Evolutionary conservation across 2,888 invertebrate genomes (phyloP).

Genomic region (Drosophila acutilabella): DNA sequence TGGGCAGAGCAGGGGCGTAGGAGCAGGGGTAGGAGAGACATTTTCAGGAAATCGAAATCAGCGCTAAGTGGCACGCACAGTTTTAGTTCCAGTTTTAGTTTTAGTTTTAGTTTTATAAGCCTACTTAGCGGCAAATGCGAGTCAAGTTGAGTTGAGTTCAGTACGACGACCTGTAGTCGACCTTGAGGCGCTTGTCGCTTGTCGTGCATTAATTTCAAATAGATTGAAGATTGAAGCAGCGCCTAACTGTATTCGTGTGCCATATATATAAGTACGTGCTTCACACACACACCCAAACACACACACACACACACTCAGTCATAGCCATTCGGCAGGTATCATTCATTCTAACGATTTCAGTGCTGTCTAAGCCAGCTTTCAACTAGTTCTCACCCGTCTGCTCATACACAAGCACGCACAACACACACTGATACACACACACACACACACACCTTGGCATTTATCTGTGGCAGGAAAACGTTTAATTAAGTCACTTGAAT

Average conservation of each 20-base stretch:
- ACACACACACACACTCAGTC: conserved; percentile 11
- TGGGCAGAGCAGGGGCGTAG: conserved; percentile 1
- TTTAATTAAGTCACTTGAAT: conserved; percentile 78
- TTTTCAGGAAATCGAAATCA: conserved; percentile 15
- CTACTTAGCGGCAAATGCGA: conserved; percentile 31
- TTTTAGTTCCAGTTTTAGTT: conserved; percentile 37
- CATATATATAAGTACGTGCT: conserved; percentile 70
- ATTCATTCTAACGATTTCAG: conserved; percentile 57
- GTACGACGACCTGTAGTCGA: conserved; percentile 51
- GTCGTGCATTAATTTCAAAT: conserved; percentile 65
- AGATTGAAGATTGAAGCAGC: conserved; percentile 69
- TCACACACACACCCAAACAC: conserved; percentile 25
- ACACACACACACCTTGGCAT: conserved; percentile 41
- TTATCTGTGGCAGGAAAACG: conserved; percentile 72
- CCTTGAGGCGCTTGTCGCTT: conserved; percentile 51
- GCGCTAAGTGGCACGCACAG: conserved; percentile 26
- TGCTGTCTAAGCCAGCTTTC: conserved; percentile 44
- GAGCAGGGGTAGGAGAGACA: conserved; percentile 22
- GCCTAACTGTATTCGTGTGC: conserved; percentile 71
- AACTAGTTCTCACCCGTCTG: conserved; percentile 28
- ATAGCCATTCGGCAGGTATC: conserved; percentile 37
- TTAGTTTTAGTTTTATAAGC: conserved; percentile 49
- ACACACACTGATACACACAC: background rate
- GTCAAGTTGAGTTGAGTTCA: background rate
- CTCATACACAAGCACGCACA: too few species aligned